These are phyloP conservation scores for Crotalus helleri DNA, from an alignment of 2,113 vertebrate species.

Conservation along the genomic window DNA sequence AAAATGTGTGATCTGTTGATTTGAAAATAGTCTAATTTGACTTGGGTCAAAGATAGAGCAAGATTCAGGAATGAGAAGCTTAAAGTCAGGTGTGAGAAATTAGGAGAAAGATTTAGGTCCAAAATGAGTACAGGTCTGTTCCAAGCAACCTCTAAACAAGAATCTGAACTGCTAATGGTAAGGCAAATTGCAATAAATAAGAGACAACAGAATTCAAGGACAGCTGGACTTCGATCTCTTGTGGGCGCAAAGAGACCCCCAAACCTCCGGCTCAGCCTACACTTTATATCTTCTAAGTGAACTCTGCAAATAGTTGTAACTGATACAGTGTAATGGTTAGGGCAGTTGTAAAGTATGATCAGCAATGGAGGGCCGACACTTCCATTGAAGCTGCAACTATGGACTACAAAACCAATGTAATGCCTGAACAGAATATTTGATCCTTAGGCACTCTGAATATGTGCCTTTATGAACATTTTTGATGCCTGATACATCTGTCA, in stretches of 20 bases:
- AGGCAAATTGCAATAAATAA: neutral
- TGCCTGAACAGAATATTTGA: neutral
- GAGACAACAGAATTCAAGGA: neutral
- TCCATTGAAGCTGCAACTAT: neutral
- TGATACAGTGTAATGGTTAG: neutral
- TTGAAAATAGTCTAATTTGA: neutral
- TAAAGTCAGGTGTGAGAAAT: neutral
- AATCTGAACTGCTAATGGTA: neutral
- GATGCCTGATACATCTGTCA: constrained; percentile 22
- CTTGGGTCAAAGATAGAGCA: neutral
- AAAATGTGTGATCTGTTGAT: neutral
- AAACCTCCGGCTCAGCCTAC: neutral
- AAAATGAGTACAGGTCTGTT: neutral
- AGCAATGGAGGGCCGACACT: neutral
- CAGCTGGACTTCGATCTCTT: neutral
- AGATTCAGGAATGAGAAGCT: neutral
- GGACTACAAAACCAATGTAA: neutral
- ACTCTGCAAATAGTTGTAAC: neutral
- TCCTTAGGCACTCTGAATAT: neutral
- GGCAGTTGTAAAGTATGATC: neutral
- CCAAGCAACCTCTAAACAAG: neutral
- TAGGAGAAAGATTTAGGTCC: neutral
- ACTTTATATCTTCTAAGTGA: neutral
- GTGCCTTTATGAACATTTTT: neutral
- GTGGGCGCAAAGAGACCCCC: too few relatives aligned